Percentiles rank a stretch among this genome's conserved stretches.
These are phyloP conservation scores for Colistium nudipinnis DNA, from an alignment of 2,113 vertebrate genomes.

Conservation along the genomic window DNA sequence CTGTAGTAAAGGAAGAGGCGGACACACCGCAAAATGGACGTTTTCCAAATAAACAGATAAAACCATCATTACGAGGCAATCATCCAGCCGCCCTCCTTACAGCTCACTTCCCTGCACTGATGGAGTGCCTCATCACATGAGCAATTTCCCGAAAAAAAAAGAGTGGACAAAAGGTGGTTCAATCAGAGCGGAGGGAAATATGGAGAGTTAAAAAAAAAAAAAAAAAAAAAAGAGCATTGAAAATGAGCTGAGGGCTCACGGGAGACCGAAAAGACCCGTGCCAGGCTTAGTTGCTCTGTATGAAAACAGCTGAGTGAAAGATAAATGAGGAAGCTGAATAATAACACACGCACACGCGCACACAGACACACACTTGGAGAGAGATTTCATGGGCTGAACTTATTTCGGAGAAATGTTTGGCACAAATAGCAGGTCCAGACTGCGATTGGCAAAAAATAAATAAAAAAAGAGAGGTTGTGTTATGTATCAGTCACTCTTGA, in stretches of 20 bases:
- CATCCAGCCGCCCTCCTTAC: background rate
- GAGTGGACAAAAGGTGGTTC: slow-evolving; percentile 22
- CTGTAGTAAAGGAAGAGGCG: background rate
- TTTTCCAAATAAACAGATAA: background rate
- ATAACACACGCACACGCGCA: background rate
- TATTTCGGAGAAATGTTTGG: slow-evolving; percentile 23
- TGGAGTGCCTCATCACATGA: slow-evolving; percentile 17
- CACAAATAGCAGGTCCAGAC: slow-evolving; percentile 36
- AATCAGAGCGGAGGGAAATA: fast-evolving
- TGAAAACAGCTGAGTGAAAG: slow-evolving; percentile 22
- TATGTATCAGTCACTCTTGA: slow-evolving; percentile 5
- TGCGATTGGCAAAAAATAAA: slow-evolving; percentile 8
- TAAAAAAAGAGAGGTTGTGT: background rate
- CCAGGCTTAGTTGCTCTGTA: background rate
- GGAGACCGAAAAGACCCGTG: background rate
- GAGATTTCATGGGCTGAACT: slow-evolving; percentile 21
- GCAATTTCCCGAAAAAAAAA: slow-evolving; percentile 20
- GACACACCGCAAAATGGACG: background rate
- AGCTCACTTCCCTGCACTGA: slow-evolving; percentile 4
- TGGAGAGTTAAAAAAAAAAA: background rate
- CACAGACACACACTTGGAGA: background rate
- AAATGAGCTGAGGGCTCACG: background rate
- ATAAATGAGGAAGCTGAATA: slow-evolving; percentile 11
- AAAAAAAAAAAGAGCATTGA: background rate
- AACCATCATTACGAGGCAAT: slow-evolving; percentile 12